Evolutionary conservation across 2,113 vertebrate species (phyloP), one percentile per base, ranked within the genome.

Genomic region (Fulica atra): DNA sequence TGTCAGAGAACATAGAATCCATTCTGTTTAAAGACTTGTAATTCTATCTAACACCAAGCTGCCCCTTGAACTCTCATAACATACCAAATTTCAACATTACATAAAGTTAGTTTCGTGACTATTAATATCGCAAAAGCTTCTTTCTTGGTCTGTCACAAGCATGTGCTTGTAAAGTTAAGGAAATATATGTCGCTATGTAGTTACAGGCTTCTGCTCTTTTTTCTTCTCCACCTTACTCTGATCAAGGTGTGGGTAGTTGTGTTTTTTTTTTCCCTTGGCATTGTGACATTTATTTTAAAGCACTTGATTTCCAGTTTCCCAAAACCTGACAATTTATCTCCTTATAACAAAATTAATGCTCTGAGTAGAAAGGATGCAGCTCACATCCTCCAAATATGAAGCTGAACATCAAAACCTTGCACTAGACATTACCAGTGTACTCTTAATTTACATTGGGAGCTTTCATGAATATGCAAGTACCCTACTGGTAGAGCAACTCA

Each of bases 161-260:
- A 83, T 66, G 65, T 66, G 9, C 18, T 63, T 73, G n/a, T 40
- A 14, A 18, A 16, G 14, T 42, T 24, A n/a, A 51, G 50, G 11
- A 59, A 42, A 18, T 14, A 5, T 6, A 2, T 51, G 11, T 28
- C 1, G 0, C 9, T 11, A 3, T 16, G 6, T 20, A 61, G 10
- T 29, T 53, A 65, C 16, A 16, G 36, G 6, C 11, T 77, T 25
- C 33, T n/a, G 24, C 4, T 64, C 18, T 28, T 51, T 31, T 44
- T 70, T 38, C 44, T 40, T 70, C 11, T 33, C 28, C 59, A 25
- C 11, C 20, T 35, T 61, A 8, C 36, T 76, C 21, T 81, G 33
- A 64, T 48, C 33, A 42, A 42, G 3, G 21, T 53, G 53, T 59
- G 7, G 29, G 33, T 87, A 46, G 44, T 54, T 23, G 42, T 70